A percentile compares a stretch with the other conserved stretches of the same genome.
Evolutionary conservation across 1,140 invertebrate species (phyloP).

Genomic region (Papilio polyxenes): DNA sequence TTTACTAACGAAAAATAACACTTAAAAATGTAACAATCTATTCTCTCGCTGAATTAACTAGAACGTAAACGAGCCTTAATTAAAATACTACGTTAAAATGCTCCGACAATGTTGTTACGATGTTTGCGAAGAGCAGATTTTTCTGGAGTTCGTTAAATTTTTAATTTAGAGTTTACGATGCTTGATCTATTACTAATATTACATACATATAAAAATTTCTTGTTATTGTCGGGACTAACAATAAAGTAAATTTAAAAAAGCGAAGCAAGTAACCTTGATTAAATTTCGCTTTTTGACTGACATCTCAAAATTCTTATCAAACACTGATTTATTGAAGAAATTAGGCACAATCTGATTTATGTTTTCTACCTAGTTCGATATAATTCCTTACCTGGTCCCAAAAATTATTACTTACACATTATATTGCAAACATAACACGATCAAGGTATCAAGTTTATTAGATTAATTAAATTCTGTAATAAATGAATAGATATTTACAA

Average conservation of each 20-base stretch:
- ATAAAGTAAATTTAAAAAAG: not conserved
- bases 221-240: not conserved
- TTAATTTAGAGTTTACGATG: not conserved
- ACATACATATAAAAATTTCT: not conserved
- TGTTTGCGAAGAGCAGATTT: constrained; percentile 3
- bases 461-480: not conserved
- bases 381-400: not conserved
- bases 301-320: too few species aligned
- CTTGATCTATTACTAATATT: not conserved
- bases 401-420: not conserved
- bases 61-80: constrained; percentile 12
- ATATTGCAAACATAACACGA: not conserved
- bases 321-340: too few species aligned
- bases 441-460: not conserved
- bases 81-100: constrained; percentile 24
- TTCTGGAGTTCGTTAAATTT: not conserved
- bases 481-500: not conserved
- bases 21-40: constrained; percentile 5
- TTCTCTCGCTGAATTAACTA: not conserved
- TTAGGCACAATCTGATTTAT: not conserved
- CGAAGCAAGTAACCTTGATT: not conserved
- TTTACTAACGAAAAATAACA: not conserved
- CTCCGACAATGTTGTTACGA: constrained; percentile 2
- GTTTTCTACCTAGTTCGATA: not conserved
- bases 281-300: too few species aligned